These are phyloP conservation scores for Pomacea canaliculata DNA, from an alignment of 2,888 invertebrate species.

Conservation along the genomic window DNA sequence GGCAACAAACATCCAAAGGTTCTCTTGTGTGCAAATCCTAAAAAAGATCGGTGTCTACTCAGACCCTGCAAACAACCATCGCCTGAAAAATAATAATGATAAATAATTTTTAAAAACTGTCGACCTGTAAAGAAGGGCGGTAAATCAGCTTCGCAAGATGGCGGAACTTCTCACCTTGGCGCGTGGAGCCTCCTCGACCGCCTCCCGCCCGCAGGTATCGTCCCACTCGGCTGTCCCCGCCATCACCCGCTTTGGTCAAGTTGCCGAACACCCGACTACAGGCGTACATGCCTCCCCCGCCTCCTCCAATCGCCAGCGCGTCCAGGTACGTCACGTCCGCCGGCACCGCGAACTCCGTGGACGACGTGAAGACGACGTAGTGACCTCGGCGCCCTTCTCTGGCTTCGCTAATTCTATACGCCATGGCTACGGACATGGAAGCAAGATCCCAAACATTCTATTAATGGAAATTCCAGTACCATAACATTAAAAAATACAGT, in stretches of 20 bases:
- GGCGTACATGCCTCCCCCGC: slow-evolving; percentile 37
- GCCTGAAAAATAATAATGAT: no score
- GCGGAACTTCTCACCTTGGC: slow-evolving; percentile 26
- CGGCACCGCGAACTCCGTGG: slow-evolving; percentile 34
- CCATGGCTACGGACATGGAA: slow-evolving; percentile 18
- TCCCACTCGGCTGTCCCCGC: slow-evolving; percentile 35
- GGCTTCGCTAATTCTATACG: slow-evolving; percentile 28
- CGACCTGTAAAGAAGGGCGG: no score
- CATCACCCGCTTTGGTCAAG: slow-evolving; percentile 31
- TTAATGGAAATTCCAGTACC: background rate
- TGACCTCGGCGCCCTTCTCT: slow-evolving; percentile 12
- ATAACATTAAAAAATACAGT: background rate
- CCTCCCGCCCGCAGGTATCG: slow-evolving; percentile 35
- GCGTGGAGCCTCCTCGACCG: slow-evolving; percentile 33
- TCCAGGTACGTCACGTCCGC: slow-evolving; percentile 30
- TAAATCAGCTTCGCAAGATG: no score
- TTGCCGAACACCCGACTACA: slow-evolving; percentile 16
- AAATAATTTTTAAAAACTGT: no score
- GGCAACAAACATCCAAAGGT: no score
- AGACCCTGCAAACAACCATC: no score
- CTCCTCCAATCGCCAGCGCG: slow-evolving; percentile 39
- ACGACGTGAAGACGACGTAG: slow-evolving; percentile 30
- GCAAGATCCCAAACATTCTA: background rate
- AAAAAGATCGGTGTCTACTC: no score
- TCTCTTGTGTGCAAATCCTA: no score